phyloP scores from a whole-genome alignment of 1,140 invertebrate genomes.

The Batillaria attramentaria region DNA sequence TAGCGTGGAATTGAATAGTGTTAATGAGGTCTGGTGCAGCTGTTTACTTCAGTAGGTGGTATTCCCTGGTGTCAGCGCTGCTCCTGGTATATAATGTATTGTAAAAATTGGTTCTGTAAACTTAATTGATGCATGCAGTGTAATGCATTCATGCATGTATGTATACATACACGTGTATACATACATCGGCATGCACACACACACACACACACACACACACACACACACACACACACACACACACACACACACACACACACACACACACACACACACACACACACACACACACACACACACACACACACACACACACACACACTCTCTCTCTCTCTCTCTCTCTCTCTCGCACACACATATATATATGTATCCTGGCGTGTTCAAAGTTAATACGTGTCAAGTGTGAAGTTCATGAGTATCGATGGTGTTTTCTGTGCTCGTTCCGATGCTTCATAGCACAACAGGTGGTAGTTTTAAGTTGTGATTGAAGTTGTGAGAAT shows the following conservation, averaged over 20 bases:
- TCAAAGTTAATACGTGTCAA: not conserved
- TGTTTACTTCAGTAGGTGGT: not conserved
- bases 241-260: not conserved
- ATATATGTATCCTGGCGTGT: not conserved
- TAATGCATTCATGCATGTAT: not conserved
- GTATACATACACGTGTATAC: not conserved
- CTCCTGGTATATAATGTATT: too few species aligned
- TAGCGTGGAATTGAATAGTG: not conserved
- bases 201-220: constrained; percentile 9
- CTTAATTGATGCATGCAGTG: too few species aligned
- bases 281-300: constrained; percentile 1
- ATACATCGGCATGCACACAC: not conserved
- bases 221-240: constrained; percentile 17
- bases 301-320: constrained; percentile 2
- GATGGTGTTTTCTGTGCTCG: not conserved
- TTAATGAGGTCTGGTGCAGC: not conserved
- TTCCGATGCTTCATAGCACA: too few species aligned
- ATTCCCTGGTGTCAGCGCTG: too few species aligned
- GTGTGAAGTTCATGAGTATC: not conserved
- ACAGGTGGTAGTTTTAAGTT: too few species aligned
- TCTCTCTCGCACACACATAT: not conserved
- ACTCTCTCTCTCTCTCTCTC: not conserved
- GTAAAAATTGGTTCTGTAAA: too few species aligned
- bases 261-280: not conserved
- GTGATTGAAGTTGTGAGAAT: too few species aligned